phyloP scores from a whole-genome alignment of 2,113 vertebrate species.

The Phrynocephalus versicolor region DNA sequence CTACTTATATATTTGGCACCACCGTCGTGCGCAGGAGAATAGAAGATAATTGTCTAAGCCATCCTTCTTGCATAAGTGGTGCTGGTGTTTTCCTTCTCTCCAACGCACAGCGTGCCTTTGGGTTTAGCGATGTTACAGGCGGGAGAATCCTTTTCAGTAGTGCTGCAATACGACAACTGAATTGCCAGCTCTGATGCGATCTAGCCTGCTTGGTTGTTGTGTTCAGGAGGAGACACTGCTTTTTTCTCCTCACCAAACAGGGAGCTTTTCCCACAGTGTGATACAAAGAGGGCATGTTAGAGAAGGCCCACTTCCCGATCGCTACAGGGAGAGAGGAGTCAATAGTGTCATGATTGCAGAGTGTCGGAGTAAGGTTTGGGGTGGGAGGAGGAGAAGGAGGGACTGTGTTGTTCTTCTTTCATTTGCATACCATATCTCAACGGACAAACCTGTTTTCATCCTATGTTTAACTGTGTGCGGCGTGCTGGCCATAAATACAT shows the following conservation, averaged over 20 bases:
- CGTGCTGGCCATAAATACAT: constrained; percentile 34
- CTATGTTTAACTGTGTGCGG: constrained; percentile 36
- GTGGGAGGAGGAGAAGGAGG: neutral
- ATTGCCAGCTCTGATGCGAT: constrained; percentile 56
- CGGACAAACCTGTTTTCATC: constrained; percentile 47
- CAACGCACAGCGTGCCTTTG: constrained; percentile 11
- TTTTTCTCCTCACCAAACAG: constrained; percentile 25
- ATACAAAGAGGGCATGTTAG: constrained; percentile 41
- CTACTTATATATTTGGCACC: constrained; percentile 63
- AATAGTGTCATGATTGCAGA: constrained; percentile 40
- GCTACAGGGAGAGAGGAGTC: constrained; percentile 42
- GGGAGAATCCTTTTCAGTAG: constrained; percentile 28
- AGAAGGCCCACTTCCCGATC: constrained; percentile 36
- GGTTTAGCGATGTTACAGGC: constrained; percentile 45
- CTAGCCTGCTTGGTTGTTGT: constrained; percentile 50
- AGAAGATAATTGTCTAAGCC: constrained; percentile 54
- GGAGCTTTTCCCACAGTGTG: constrained; percentile 48
- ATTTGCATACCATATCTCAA: constrained; percentile 55
- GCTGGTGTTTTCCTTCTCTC: constrained; percentile 15
- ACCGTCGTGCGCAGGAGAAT: constrained; percentile 58
- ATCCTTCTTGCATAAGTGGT: constrained; percentile 64
- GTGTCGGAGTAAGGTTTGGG: neutral
- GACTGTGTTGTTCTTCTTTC: constrained; percentile 40
- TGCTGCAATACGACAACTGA: constrained; percentile 61
- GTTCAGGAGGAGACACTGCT: constrained; percentile 60